Conservation (phyloP, 2,113 vertebrate species). For the Benthochromis sp. region DNA sequence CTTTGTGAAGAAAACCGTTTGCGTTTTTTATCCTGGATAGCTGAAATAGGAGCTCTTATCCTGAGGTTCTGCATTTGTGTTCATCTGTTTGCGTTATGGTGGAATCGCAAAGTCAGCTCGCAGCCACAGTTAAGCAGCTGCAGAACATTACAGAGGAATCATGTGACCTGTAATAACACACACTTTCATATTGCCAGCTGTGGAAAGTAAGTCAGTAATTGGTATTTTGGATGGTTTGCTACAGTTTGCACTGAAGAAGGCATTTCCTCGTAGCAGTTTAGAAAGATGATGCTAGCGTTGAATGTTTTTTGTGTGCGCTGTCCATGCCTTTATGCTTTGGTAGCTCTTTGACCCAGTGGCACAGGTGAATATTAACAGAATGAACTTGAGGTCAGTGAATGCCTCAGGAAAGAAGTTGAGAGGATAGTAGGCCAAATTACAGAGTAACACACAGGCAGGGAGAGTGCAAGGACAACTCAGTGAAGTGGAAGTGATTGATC, state of each 20-base stretch:
- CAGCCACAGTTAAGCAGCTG: slow-evolving; percentile 58
- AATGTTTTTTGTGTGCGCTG: neutral
- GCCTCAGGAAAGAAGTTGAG: neutral
- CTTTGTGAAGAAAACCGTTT: slow-evolving; percentile 10
- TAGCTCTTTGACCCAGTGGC: neutral
- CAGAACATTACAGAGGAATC: slow-evolving; percentile 56
- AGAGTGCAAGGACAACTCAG: slow-evolving; percentile 44
- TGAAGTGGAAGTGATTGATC: slow-evolving; percentile 55
- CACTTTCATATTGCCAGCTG: slow-evolving; percentile 20
- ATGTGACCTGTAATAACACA: slow-evolving; percentile 52
- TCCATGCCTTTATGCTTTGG: neutral
- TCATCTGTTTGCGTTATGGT: slow-evolving; percentile 1
- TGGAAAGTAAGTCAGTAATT: slow-evolving; percentile 42
- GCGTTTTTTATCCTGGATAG: neutral
- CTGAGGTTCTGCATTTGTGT: neutral
- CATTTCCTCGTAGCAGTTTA: neutral
- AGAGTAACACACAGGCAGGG: slow-evolving; percentile 2
- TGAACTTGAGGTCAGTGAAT: slow-evolving; percentile 15
- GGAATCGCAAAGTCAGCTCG: slow-evolving; percentile 54
- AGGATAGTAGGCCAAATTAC: neutral
- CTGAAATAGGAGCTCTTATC: slow-evolving; percentile 49
- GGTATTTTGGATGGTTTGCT: neutral
- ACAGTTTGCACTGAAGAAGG: slow-evolving; percentile 12
- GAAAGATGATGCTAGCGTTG: neutral
- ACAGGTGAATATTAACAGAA: neutral